Base-by-base conservation (phyloP, 1,140 invertebrate species). In the Bombus pyrosoma region DNA sequence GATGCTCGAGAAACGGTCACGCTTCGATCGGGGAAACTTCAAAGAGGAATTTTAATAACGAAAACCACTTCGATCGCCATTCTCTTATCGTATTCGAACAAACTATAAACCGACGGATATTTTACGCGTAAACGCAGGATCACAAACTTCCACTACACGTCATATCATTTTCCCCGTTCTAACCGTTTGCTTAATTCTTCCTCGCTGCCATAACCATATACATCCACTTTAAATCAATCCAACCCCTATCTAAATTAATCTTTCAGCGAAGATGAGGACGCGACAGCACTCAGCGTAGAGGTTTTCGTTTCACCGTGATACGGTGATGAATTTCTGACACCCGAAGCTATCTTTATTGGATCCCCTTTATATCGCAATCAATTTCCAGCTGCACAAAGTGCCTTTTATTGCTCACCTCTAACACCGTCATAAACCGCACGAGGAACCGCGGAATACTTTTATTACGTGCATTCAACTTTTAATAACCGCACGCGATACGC, bases 361-460 rank as follows among this genome's bases (percentile, higher is more conserved):
- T 28, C 25, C 41, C 25, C 34, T 75, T 75, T 47, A 82, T 82
- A 75, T 37, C 32, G 68, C 39, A 39, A 64, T 75, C 73, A 82
- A 72, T 62, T 13, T 28, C 57, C 9, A 34, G 32, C 39, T 32
- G 39, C 71, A 75, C 71, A 75, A 75, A 74, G 71, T 82, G 81
- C 62, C 57, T 82, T 75, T 74, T 75, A 80, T 43, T 32, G 74
- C 68, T 84, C 43, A 34, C 28, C 66, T 64, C 64, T 84, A 82
- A 86, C 47, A 34, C 75, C 62, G 47, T 32, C 73, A 22, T 83
- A 76, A 82, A 82, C 81, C 28, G 39, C n/a, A 10, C 32, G 32
- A 66, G 32, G 25, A 22, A 59, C 37, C 34, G 66, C 34, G 25
- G 43, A 32, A 64, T 75, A 82, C 57, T 81, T 37, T 64, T 71